phyloP scores from a whole-genome alignment of 2,113 vertebrate genomes.

The Aegypius monachus region DNA sequence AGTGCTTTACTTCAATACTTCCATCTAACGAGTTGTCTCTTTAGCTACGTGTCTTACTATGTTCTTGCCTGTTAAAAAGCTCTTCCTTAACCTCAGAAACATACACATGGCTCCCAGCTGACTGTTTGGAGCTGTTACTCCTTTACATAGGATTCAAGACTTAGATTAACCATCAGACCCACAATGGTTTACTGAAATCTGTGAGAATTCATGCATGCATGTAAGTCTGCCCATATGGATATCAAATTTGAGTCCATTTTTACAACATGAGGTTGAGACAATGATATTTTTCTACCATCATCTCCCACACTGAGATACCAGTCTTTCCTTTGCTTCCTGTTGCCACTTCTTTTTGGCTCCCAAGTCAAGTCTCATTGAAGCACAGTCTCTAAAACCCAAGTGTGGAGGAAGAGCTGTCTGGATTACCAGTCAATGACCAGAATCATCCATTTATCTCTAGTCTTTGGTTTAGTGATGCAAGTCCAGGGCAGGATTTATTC shows the following conservation, averaged over 20 bases:
- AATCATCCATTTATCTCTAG: background rate
- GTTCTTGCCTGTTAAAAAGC: background rate
- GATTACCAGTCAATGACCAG: background rate
- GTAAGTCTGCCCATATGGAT: background rate
- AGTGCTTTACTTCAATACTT: background rate
- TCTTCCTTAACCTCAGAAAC: background rate
- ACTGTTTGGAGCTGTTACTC: background rate
- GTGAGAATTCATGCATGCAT: background rate
- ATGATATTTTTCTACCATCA: background rate
- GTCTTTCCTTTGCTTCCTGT: background rate
- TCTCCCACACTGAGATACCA: background rate
- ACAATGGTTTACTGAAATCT: background rate
- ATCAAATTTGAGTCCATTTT: background rate
- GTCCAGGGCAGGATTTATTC: background rate
- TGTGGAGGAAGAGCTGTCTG: fast-evolving
- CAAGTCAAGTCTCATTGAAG: background rate
- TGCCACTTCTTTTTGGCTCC: background rate
- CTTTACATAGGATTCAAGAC: background rate
- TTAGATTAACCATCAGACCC: background rate
- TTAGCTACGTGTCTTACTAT: background rate
- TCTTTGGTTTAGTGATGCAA: background rate
- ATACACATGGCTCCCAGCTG: background rate
- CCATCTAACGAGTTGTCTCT: fast-evolving
- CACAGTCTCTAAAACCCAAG: background rate
- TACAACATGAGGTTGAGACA: background rate